Evolutionary conservation across 1,140 invertebrate genomes (phyloP).

Genomic region (Procambarus virginalis): DNA sequence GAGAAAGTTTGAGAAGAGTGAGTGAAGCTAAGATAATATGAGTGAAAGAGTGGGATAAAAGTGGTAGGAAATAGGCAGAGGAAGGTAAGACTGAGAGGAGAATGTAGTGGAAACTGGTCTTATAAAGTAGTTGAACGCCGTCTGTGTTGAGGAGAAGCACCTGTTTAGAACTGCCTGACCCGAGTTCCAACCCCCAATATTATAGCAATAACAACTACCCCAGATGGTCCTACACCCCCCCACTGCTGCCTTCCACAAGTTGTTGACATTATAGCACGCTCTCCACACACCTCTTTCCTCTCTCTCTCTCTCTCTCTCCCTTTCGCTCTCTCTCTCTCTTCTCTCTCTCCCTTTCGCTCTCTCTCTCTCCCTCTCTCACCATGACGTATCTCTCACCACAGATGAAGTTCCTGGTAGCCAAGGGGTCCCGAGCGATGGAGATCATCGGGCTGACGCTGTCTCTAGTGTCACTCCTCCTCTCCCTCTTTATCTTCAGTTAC

Average conservation of each 20-base stretch:
- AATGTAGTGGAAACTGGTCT: background rate
- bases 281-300: too few species aligned
- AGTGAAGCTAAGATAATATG: too few species aligned
- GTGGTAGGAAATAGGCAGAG: too few species aligned
- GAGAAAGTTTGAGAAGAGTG: too few species aligned
- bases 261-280: too few species aligned
- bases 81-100: background rate
- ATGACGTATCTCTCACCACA: background rate
- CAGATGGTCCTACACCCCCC: too few species aligned
- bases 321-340: background rate
- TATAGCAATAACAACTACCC: too few species aligned
- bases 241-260: too few species aligned
- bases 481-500: slow-evolving; percentile 82
- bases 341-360: slow-evolving; percentile 1
- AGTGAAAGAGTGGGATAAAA: too few species aligned
- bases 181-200: too few species aligned
- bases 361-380: slow-evolving; percentile 16
- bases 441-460: slow-evolving; percentile 87
- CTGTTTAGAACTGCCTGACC: too few species aligned
- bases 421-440: slow-evolving; percentile 84
- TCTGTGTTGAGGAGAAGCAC: too few species aligned
- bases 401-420: slow-evolving; percentile 83
- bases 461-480: slow-evolving; percentile 83
- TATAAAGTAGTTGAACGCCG: background rate
- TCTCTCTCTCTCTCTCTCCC: background rate